Percentiles rank a stretch among this genome's conserved stretches.
Evolutionary conservation across 2,797 vertebrate genomes (phyloP).

Genomic region (Cyclura pinguis): DNA sequence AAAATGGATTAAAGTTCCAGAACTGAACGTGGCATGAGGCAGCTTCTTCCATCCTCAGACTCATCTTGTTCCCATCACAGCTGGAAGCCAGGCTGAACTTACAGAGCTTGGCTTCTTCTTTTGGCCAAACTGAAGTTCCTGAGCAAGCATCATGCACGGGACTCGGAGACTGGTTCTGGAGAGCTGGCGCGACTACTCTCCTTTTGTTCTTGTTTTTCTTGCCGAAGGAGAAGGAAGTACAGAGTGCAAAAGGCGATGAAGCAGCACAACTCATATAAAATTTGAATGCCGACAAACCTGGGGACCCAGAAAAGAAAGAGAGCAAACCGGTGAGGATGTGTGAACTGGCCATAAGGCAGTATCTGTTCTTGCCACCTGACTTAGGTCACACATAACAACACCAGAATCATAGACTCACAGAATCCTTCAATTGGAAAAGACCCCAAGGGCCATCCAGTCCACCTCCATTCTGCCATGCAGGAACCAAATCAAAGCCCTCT

Average conservation of each 20-base stretch:
- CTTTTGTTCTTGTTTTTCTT: constrained; percentile 48
- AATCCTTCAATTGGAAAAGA: too few species aligned
- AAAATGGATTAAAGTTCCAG: not conserved
- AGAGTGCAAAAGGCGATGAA: constrained; percentile 74
- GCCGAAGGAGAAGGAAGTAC: constrained; percentile 68
- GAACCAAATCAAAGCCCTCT: too few species aligned
- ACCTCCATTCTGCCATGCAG: too few species aligned
- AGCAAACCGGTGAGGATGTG: not conserved
- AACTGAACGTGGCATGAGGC: too few species aligned
- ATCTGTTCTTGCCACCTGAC: not conserved
- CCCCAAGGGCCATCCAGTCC: too few species aligned
- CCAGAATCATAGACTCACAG: too few species aligned
- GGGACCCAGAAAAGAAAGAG: not conserved
- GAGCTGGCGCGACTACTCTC: constrained; percentile 37
- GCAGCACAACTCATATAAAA: constrained; percentile 76
- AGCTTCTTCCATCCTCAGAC: not conserved
- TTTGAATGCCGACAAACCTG: constrained; percentile 82
- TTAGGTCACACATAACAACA: not conserved
- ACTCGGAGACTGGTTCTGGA: constrained; percentile 26
- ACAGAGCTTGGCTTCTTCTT: rapidly evolving
- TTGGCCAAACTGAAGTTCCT: rapidly evolving
- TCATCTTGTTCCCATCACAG: not conserved
- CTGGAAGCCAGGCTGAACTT: rapidly evolving
- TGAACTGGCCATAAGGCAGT: rapidly evolving
- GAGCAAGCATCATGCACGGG: constrained; percentile 54